Conservation (phyloP, 1,140 invertebrate genomes). For the Heliconius nattereri region DNA sequence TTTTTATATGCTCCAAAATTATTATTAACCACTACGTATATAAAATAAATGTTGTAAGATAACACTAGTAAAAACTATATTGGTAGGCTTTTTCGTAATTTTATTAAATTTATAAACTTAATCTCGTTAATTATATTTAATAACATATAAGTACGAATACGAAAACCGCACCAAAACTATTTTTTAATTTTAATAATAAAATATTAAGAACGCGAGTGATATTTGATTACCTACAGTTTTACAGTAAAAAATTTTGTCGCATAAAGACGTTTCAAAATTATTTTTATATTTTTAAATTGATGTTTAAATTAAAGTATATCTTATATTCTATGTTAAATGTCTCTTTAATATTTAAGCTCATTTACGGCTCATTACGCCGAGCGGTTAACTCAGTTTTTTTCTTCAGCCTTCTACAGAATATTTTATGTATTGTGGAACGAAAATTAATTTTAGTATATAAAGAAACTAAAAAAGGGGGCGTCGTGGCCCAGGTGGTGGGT, state of each 20-base stretch:
- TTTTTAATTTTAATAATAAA: neutral
- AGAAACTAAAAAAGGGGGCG: too few relatives aligned
- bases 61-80: too few relatives aligned
- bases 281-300: neutral
- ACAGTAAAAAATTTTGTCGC: neutral
- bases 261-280: neutral
- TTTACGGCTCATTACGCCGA: slow-evolving; percentile 15
- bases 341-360: slow-evolving; percentile 12
- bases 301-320: slow-evolving; percentile 1
- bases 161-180: neutral
- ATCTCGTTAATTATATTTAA: neutral
- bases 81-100: too few relatives aligned
- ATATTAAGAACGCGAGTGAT: neutral
- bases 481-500: too few relatives aligned
- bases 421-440: slow-evolving; percentile 2
- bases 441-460: neutral
- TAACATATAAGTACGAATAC: too few relatives aligned
- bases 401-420: neutral
- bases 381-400: neutral
- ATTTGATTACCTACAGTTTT: too few relatives aligned
- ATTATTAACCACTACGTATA: too few relatives aligned
- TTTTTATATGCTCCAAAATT: too few relatives aligned
- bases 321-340: slow-evolving; percentile 11
- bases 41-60: too few relatives aligned
- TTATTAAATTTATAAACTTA: neutral